Conservation (phyloP, 2,888 invertebrate genomes). For the Volucella inflata region DNA sequence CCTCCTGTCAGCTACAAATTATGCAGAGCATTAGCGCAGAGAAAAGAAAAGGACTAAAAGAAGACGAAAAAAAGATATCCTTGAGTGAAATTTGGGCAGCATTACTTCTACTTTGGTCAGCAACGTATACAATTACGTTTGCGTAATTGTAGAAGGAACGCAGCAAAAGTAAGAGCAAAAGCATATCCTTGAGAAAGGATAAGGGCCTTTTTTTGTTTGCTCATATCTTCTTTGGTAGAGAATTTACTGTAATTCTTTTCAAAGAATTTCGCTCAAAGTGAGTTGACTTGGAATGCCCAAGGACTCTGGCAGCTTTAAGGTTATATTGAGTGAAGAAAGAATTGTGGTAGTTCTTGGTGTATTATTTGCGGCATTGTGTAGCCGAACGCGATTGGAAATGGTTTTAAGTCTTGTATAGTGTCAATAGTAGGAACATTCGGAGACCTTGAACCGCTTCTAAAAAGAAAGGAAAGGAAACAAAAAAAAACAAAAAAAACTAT, state of each 20-base stretch:
- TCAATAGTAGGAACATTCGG: not conserved
- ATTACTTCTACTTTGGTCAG: constrained; percentile 40
- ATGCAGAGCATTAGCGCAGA: constrained; percentile 51
- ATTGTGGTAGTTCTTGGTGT: not conserved
- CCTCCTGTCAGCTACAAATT: constrained; percentile 50
- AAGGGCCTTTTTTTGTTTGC: constrained; percentile 16
- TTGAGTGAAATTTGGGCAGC: constrained; percentile 53
- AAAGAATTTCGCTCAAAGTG: constrained; percentile 32
- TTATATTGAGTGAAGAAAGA: constrained; percentile 2
- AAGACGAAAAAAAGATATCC: constrained; percentile 32
- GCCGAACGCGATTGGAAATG: constrained; percentile 15
- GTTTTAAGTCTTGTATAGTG: constrained; percentile 12
- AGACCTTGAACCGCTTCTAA: not conserved
- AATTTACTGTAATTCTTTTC: constrained; percentile 2
- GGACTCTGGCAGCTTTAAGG: not conserved
- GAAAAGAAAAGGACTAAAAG: constrained; percentile 2
- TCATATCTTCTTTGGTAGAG: not conserved
- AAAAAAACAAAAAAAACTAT: constrained; percentile 2
- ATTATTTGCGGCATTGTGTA: constrained; percentile 19
- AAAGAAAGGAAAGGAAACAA: not conserved
- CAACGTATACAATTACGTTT: constrained; percentile 30
- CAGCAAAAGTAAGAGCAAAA: not conserved
- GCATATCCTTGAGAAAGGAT: constrained; percentile 32
- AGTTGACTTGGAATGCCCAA: constrained; percentile 16
- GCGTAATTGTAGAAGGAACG: constrained; percentile 33